Evolutionary conservation across 1,140 invertebrate genomes (phyloP).

Genomic region (Pogonognathellus flavescens): DNA sequence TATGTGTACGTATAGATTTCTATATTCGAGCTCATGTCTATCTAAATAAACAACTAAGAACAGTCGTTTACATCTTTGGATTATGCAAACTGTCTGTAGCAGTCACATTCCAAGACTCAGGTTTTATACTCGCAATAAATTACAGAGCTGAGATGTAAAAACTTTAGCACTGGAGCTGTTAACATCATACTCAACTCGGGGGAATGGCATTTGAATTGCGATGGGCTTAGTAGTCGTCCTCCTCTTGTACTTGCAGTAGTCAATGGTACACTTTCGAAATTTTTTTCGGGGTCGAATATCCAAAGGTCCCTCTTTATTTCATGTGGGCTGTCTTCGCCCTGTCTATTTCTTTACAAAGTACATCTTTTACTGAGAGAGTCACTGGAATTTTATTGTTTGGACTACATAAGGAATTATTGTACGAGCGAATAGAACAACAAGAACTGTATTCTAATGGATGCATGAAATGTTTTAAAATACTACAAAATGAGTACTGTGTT

Average conservation of each 20-base stretch:
- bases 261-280: background rate
- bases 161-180: slow-evolving; percentile 34
- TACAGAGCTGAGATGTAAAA: slow-evolving; percentile 39
- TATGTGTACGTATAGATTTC: background rate
- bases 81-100: slow-evolving; percentile 39
- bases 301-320: slow-evolving; percentile 24
- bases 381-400: slow-evolving; percentile 15
- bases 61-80: slow-evolving; percentile 34
- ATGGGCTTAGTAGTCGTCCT: background rate
- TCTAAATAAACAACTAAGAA: slow-evolving; percentile 45
- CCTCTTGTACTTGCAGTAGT: background rate
- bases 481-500: too few species aligned
- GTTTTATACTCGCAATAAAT: slow-evolving; percentile 45
- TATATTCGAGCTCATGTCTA: background rate
- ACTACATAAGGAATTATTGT: too few species aligned
- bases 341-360: background rate
- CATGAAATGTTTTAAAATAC: too few species aligned
- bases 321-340: background rate
- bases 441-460: too few species aligned
- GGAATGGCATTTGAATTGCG: slow-evolving; percentile 31
- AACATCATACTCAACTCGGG: slow-evolving; percentile 38
- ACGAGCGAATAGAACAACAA: too few species aligned
- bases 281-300: background rate
- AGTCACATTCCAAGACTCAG: slow-evolving; percentile 27
- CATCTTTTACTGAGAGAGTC: slow-evolving; percentile 13